Base-by-base conservation (phyloP, 2,113 vertebrate genomes). In the Phycodurus eques region DNA sequence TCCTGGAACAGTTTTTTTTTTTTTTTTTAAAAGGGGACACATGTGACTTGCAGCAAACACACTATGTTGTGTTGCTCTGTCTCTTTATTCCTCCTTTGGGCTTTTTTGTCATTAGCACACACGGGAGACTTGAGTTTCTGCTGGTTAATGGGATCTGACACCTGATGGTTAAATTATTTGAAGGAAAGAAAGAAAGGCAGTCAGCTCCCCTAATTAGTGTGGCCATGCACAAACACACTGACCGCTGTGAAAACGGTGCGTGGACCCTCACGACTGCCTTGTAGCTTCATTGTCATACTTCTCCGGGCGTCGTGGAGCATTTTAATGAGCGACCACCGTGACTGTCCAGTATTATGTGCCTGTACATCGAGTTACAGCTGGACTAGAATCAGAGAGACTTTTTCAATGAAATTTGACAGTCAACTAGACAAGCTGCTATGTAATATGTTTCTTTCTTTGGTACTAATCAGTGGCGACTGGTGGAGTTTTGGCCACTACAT, bases 81-180 rank as follows among this genome's bases (percentile, higher is more conserved):
- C 44, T 46, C 46, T 56, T 66, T 71, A 31, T 66, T 31, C 43
- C 73, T 84, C 68, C 83, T 47, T 77, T 70, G 56, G 57, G 67
- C 70, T 72, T 85, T 64, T 66, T 73, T 62, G 62, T 77, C 70
- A 78, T 83, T 85, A 88, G 89, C 75, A 87, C 73, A 75, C 64
- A 70, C 80, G 76, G 11, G 68, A 79, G 61, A 74, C 70, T 77
- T 64, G 68, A 84, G 87, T 84, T 89, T 86, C 82, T 76, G 77
- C 80, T 82, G 80, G 71, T 87, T 90, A 89, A 92, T 88, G 78
- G 84, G 76, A 80, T 80, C 85, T 88, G 83, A 88, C 79, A 85
- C 83, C 87, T 82, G 81, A 90, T 87, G 88, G 85, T 91, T 88
- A 80, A 91, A 91, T 92, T 89, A 91, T 90, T 90, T 90, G 80